phyloP scores from a whole-genome alignment of 2,113 vertebrate species.

The Carassius gibelio region DNA sequence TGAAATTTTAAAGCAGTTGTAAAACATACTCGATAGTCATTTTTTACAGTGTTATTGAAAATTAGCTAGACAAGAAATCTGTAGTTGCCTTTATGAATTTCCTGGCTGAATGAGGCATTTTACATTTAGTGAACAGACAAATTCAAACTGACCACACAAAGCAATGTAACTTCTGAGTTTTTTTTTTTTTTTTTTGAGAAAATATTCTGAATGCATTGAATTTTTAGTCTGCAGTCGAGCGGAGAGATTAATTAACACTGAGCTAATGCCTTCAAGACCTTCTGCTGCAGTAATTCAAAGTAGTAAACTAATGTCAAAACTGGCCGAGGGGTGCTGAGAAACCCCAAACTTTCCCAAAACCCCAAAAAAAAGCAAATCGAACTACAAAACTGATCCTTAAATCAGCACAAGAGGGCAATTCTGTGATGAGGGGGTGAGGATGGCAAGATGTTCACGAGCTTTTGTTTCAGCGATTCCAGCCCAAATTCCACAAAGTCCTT shows the following conservation, averaged over 20 bases:
- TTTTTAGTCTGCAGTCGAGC: not conserved
- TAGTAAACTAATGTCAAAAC: not conserved
- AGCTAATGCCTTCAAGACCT: constrained; percentile 13
- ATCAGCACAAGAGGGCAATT: not conserved
- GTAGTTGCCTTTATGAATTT: too few relatives aligned
- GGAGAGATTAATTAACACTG: not conserved
- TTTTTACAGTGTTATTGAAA: too few relatives aligned
- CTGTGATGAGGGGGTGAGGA: not conserved
- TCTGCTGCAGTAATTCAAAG: not conserved
- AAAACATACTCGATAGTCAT: too few relatives aligned
- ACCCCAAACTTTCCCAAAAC: not conserved
- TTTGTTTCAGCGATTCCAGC: constrained; percentile 71
- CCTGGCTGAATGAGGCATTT: not conserved
- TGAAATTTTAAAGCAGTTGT: too few relatives aligned
- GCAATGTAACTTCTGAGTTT: not conserved
- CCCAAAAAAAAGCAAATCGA: not conserved
- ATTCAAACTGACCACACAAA: not conserved
- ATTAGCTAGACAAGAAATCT: too few relatives aligned
- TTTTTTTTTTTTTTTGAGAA: too few relatives aligned
- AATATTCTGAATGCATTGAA: not conserved
- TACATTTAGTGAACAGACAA: not conserved
- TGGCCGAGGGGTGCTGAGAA: not conserved
- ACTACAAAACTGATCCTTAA: not conserved
- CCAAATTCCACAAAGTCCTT: constrained; percentile 70
- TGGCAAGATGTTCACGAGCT: constrained; percentile 60